Evolutionary conservation across 2,113 vertebrate genomes (phyloP).

Genomic region (Cromileptes altivelis): DNA sequence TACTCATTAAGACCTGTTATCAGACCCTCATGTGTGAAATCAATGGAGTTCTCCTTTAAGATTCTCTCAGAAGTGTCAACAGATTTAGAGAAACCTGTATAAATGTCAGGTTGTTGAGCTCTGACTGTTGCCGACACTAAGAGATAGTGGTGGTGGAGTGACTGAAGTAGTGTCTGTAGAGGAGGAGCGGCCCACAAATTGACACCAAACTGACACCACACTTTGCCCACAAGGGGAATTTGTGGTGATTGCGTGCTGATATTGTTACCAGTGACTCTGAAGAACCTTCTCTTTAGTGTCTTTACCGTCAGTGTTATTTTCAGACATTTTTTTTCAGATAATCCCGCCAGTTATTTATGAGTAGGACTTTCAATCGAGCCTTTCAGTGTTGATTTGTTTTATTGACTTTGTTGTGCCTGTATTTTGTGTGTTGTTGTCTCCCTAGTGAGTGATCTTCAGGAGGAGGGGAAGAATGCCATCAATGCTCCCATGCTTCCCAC

Average conservation of each 20-base stretch:
- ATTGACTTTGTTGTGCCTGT: background rate
- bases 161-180: background rate
- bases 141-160: background rate
- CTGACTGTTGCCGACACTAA: background rate
- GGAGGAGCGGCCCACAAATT: background rate
- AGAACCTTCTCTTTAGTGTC: background rate
- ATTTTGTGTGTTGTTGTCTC: conserved; percentile 32
- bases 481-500: conserved; percentile 89
- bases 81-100: background rate
- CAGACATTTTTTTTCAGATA: background rate
- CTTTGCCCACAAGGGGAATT: background rate
- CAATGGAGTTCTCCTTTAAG: background rate
- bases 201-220: background rate
- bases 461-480: conserved; percentile 97
- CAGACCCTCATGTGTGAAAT: background rate
- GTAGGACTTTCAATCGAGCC: background rate
- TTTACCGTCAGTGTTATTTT: background rate
- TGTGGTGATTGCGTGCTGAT: background rate
- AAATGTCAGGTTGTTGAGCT: background rate
- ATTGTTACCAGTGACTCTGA: background rate
- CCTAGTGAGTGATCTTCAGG: conserved; percentile 95
- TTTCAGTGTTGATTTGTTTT: background rate
- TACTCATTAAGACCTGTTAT: background rate
- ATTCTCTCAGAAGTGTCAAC: background rate
- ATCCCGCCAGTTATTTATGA: background rate